Evolutionary conservation across 2,113 vertebrate genomes (phyloP), one percentile per base, ranked within the genome.

Genomic region (Oriolus oriolus): DNA sequence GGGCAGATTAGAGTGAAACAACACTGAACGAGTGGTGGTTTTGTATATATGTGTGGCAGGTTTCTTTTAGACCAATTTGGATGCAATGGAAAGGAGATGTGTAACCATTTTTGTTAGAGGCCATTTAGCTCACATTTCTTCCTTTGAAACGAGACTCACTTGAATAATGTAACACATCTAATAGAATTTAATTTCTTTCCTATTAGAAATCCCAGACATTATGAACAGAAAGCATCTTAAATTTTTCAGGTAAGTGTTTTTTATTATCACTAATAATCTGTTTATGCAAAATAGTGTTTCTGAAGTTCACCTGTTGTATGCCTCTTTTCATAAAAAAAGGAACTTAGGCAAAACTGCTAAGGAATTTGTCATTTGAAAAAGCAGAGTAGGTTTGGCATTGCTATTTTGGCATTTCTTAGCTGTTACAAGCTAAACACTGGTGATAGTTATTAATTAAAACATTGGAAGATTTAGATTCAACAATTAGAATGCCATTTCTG

Each of bases 121-220:
- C 31, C 33, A 26, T 73, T 75, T 63, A 84, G n/a, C 39, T 89
- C 69, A 47, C 37, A 35, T 59, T 85, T 94, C 31, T 86, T 77
- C 57, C 49, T 74, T 63, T 78, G 41, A 84, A 95, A 61, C 54
- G 13, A 78, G 35, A 81, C 42, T 90, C 39, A 56, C 16, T 41
- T 93, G 73, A 61, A 61, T 80, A 78, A 69, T 42, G 35, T 68
- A 76, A 80, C 39, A 28, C 8, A 44, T 64, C 70, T 95, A 64
- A 91, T 37, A 41, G 53, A 61, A 89, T 82, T 96, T 82, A 9
- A 96, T 97, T 90, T 93, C 53, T 95, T 96, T 95, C 68, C 71
- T 87, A 98, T 93, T 85, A 97, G 99, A 99, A 94, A 99, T 99
- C 56, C 99, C 99, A 59, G 99, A 99, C 89, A 98, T 99, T 94